phyloP scores from a whole-genome alignment of 2,113 vertebrate species.

The Hirundichthys speculiger region DNA sequence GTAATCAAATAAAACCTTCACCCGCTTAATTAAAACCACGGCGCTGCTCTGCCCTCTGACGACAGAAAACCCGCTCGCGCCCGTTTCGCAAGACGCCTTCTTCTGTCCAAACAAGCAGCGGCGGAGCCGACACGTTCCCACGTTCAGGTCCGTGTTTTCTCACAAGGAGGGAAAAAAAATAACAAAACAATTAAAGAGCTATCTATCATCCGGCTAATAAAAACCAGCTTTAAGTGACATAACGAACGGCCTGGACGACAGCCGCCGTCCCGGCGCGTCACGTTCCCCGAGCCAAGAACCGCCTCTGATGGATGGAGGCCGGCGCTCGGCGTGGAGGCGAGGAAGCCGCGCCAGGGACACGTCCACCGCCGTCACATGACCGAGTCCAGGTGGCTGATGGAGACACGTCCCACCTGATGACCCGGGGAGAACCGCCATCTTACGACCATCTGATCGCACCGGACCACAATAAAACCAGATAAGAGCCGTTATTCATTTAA shows the following conservation, averaged over 20 bases:
- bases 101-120: constrained; percentile 10
- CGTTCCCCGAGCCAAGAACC: background rate
- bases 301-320: constrained; percentile 11
- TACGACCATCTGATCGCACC: too few relatives aligned
- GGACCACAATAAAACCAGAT: too few relatives aligned
- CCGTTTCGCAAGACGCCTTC: background rate
- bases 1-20: background rate
- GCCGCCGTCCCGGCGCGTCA: constrained; percentile 2
- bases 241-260: constrained; percentile 7
- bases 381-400: too few relatives aligned
- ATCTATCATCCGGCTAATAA: constrained; percentile 23
- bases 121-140: constrained; percentile 11
- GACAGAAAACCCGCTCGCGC: background rate
- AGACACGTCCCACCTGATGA: too few relatives aligned
- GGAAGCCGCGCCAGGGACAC: background rate
- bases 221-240: constrained; percentile 18
- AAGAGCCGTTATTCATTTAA: too few relatives aligned
- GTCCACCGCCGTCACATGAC: background rate
- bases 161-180: constrained; percentile 6
- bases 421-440: too few relatives aligned
- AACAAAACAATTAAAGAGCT: constrained; percentile 23
- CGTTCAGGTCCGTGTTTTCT: constrained; percentile 2
- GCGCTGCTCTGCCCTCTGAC: background rate
- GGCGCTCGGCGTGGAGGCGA: constrained; percentile 3
- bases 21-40: background rate